Conservation (phyloP, 1,140 invertebrate species). For the Charaxes varanes region DNA sequence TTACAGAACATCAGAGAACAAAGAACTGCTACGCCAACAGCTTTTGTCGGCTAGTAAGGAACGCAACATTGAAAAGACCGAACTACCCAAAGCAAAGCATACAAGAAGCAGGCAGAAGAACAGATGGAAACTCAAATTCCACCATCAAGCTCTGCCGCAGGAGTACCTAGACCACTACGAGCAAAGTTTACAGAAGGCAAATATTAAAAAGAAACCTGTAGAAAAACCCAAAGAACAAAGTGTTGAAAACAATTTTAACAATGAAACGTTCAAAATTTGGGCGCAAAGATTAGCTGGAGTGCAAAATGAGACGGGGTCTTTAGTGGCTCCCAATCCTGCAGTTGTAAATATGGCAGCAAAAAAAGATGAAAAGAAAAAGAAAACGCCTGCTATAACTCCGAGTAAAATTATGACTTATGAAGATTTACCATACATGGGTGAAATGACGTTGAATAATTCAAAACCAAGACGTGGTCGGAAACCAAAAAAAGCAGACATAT, state of each 20-base stretch:
- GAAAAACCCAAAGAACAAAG: conserved; percentile 59
- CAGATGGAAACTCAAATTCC: conserved; percentile 86
- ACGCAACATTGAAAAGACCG: conserved; percentile 35
- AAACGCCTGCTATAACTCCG: conserved; percentile 60
- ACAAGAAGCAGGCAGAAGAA: conserved; percentile 77
- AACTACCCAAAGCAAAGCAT: conserved; percentile 43
- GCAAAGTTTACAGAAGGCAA: conserved; percentile 76
- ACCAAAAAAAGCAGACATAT: conserved; percentile 92
- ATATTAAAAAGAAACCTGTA: conserved; percentile 40
- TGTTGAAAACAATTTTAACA: conserved; percentile 51
- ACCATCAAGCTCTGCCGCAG: conserved; percentile 86
- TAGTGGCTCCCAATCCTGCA: conserved; percentile 32
- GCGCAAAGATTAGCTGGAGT: conserved; percentile 81
- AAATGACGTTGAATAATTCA: conserved; percentile 90
- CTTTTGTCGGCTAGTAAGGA: conserved; percentile 55
- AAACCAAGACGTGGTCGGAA: conserved; percentile 88
- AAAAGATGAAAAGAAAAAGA: conserved; percentile 55
- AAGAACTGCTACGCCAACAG: conserved; percentile 57
- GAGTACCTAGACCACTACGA: conserved; percentile 88
- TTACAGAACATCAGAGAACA: conserved; percentile 58
- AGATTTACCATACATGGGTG: conserved; percentile 93
- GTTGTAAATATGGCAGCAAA: conserved; percentile 37
- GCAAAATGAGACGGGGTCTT: conserved; percentile 72
- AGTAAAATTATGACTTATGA: conserved; percentile 80
- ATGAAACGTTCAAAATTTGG: conserved; percentile 82